Percentiles rank a stretch among this genome's conserved stretches.
Evolutionary conservation across 2,888 invertebrate species (phyloP).

Genomic region (Lepidocyrtoides sp.): DNA sequence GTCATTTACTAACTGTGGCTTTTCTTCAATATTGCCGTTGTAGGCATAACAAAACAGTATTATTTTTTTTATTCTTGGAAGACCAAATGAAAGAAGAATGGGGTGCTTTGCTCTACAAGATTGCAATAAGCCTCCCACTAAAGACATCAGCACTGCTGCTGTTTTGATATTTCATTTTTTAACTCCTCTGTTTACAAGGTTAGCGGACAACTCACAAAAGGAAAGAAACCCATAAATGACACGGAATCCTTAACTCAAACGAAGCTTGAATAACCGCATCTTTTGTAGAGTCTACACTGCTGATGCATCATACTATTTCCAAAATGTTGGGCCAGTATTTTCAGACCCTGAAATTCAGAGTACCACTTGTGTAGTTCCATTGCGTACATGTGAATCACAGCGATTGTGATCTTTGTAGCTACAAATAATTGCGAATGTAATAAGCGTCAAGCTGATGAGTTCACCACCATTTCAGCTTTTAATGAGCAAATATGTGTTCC

Average conservation of each 20-base stretch:
- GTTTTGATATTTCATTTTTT: conserved; percentile 25
- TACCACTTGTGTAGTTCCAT: background rate
- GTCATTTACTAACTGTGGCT: no score
- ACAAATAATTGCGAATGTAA: conserved; percentile 14
- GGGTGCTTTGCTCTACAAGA: background rate
- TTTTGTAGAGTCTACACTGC: background rate
- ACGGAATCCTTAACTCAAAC: conserved; percentile 68
- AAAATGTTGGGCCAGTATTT: no score
- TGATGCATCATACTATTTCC: background rate
- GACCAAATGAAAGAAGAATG: background rate
- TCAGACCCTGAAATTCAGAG: no score
- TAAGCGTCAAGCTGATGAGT: background rate
- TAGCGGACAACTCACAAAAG: background rate
- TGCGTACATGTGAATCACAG: background rate
- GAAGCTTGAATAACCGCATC: conserved; percentile 57
- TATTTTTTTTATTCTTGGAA: conserved; percentile 5
- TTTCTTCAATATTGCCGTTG: background rate
- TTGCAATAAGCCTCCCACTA: background rate
- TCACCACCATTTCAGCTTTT: conserved; percentile 5
- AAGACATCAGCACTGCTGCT: background rate
- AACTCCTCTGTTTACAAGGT: background rate
- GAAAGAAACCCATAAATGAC: conserved; percentile 43
- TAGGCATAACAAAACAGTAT: background rate
- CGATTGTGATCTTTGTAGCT: no score
- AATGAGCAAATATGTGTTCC: conserved; percentile 41